These are phyloP conservation scores for Ptiloglossa arizonensis DNA, from an alignment of 1,140 invertebrate genomes.

Conservation along the genomic window DNA sequence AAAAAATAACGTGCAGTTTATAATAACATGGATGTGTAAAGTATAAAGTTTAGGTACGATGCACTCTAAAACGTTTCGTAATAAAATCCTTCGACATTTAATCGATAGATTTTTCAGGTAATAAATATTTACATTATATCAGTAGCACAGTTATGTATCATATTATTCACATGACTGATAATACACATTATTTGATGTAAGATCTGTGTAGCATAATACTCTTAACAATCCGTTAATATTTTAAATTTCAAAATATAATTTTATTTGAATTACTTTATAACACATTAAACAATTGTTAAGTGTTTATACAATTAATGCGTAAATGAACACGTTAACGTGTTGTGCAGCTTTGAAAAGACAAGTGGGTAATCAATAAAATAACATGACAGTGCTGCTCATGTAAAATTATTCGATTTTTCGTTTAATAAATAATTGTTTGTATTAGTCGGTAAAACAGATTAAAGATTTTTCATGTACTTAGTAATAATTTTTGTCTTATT, in stretches of 20 bases:
- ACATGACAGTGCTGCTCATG: no score
- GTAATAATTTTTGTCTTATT: no score
- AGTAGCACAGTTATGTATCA: neutral
- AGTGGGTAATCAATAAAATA: no score
- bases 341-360: no score
- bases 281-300: no score
- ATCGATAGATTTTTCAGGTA: slow-evolving; percentile 44
- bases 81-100: neutral
- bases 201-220: neutral
- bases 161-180: neutral
- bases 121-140: slow-evolving; percentile 12
- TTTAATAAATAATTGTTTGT: no score
- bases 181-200: neutral
- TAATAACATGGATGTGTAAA: neutral
- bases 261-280: no score
- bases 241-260: neutral
- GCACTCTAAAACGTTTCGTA: slow-evolving; percentile 17
- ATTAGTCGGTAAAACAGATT: no score
- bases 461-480: no score
- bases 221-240: neutral
- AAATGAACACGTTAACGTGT: no score
- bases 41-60: slow-evolving; percentile 2
- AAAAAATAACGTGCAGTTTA: slow-evolving; percentile 12
- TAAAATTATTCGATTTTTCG: no score
- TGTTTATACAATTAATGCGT: no score